These are phyloP conservation scores for Tholera decimalis DNA, from an alignment of 2,888 invertebrate genomes.

Conservation along the genomic window DNA sequence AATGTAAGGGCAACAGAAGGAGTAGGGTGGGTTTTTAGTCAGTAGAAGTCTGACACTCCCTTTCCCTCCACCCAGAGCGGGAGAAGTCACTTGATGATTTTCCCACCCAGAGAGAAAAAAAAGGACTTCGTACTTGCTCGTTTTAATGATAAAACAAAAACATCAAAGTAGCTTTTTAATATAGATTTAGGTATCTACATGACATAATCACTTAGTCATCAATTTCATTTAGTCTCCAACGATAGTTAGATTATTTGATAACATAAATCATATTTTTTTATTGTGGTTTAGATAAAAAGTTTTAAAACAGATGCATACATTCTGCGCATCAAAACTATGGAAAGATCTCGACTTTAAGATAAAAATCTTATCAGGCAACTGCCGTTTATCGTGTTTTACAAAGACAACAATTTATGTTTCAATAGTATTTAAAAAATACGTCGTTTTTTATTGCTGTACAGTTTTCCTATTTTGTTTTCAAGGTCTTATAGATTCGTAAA, in stretches of 20 bases:
- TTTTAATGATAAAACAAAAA: no score
- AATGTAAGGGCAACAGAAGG: no score
- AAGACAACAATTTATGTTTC: neutral
- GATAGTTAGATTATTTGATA: slow-evolving; percentile 2
- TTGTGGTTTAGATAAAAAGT: neutral
- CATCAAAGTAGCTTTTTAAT: neutral
- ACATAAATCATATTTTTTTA: neutral
- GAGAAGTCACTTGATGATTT: no score
- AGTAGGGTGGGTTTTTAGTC: no score
- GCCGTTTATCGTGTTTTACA: slow-evolving; percentile 29
- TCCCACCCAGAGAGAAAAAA: no score
- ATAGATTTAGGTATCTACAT: neutral
- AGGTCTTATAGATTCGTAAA: neutral
- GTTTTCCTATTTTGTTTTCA: neutral
- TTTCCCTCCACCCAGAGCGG: no score
- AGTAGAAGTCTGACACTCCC: no score
- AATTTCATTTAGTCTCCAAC: slow-evolving; percentile 5
- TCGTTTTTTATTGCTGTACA: neutral
- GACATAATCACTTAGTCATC: slow-evolving; percentile 1
- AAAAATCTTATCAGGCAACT: slow-evolving; percentile 13
- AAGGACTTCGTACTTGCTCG: no score
- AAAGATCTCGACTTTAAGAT: neutral
- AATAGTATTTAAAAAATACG: neutral
- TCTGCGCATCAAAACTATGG: neutral
- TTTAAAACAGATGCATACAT: neutral